Percentiles rank a stretch among this genome's conserved stretches.
phyloP scores from a whole-genome alignment of 2,113 vertebrate genomes.

The Brienomyrus brachyistius region DNA sequence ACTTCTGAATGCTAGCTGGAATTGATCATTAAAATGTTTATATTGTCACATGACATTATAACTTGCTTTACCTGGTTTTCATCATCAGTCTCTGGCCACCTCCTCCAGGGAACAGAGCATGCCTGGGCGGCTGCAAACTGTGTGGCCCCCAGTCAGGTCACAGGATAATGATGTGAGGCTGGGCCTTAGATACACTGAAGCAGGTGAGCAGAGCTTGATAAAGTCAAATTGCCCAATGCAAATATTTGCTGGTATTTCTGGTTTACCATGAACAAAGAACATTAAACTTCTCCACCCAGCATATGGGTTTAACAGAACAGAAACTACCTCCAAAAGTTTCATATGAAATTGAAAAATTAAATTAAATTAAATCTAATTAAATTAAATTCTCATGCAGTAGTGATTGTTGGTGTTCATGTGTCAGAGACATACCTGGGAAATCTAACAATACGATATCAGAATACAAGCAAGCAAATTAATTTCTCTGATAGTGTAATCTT shows the following conservation, averaged over 20 bases:
- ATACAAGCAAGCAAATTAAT: not conserved
- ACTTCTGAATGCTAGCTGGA: not conserved
- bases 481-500: not conserved
- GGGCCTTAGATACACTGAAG: constrained; percentile 94
- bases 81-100: not conserved
- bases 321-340: not conserved
- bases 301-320: not conserved
- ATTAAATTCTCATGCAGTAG: not conserved
- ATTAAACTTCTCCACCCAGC: not conserved
- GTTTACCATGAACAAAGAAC: constrained; percentile 35
- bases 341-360: not conserved
- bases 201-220: constrained; percentile 62
- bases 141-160: constrained; percentile 86
- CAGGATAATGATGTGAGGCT: constrained; percentile 80
- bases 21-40: not conserved
- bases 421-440: not conserved
- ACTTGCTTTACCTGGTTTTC: not conserved
- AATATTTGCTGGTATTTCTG: constrained; percentile 23
- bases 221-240: constrained; percentile 11
- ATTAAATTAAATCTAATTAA: too few species aligned
- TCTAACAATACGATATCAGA: not conserved
- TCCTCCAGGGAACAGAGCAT: constrained; percentile 68
- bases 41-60: not conserved
- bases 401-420: not conserved
- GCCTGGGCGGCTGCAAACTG: constrained; percentile 82